Evolutionary conservation across 2,888 invertebrate species (phyloP), one percentile per base, ranked within the genome.

Genomic region (Podotricha telesiphe): DNA sequence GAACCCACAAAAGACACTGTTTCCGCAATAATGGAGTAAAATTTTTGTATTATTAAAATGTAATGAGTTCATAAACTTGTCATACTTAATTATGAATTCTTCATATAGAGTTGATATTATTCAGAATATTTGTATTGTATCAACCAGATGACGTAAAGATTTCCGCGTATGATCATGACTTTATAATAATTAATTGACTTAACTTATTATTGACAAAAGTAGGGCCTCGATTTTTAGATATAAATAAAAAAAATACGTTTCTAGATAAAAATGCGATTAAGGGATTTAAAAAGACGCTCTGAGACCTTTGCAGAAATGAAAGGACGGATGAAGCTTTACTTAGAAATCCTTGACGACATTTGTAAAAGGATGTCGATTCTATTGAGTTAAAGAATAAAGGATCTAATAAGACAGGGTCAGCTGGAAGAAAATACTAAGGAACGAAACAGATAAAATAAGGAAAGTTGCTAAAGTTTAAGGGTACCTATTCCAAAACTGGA

Each of bases 331-430:
- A 50, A 58, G 40, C 64, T 64, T 70, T 51, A 64, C 67, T 51
- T 40, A 19, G 37, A 63, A 67, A 56, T 56, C 59, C 40, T 67
- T 28, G 40, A n/a, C 59, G 53, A 47, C 62, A 34, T 62, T 61
- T 62, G 59, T 62, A 58, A 61, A 62, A 53, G 67, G 61, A 68
- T 22, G 45, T 55, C 67, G n/a, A 55, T 67, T 61, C 64, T 34
- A 64, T 61, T 59, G 55, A 53, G 51, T 61, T 63, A 70, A 67
- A 62, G 61, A 47, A 64, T 67, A 64, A 67, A 47, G 34, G 45
- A 65, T 67, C 61, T 53, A 47, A 69, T 65, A 53, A 51, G 53
- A 58, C 69, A 34, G 61, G 67, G 67, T 53, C 67, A 62, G 67
- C 53, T 67, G 28, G 19, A 15, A 37, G 53, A 62, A 47, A 50